Conservation (phyloP, 2,888 invertebrate genomes). For the Campoplex capitator region DNA sequence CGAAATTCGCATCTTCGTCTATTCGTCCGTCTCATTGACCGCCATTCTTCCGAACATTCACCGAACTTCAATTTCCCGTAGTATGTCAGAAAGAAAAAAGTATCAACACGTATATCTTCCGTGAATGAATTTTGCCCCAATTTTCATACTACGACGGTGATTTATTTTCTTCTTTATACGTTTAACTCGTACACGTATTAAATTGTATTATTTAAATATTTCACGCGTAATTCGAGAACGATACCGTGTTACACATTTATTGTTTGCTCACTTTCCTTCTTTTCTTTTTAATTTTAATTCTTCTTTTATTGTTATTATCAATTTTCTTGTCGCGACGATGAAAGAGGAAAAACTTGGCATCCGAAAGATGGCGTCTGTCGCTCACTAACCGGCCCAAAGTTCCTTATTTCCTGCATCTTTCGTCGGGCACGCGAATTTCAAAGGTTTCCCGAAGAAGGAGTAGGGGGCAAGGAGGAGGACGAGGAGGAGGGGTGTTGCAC, state of each 20-base stretch:
- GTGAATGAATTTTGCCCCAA: conserved; percentile 8
- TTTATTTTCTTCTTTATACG: conserved; percentile 7
- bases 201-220: conserved; percentile 2
- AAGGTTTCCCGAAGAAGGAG: conserved; percentile 37
- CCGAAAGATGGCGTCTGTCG: conserved; percentile 88
- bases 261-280: not conserved
- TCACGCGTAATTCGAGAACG: not conserved
- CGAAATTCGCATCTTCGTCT: conserved; percentile 1
- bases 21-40: conserved; percentile 7
- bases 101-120: not conserved
- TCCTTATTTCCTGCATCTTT: conserved; percentile 70
- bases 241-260: not conserved
- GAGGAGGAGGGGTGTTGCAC: conserved; percentile 45
- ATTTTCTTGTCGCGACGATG: conserved; percentile 68
- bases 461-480: conserved; percentile 9
- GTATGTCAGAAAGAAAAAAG: not conserved
- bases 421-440: conserved; percentile 53
- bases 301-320: conserved; percentile 13
- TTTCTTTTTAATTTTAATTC: not conserved
- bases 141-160: not conserved
- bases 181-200: not conserved
- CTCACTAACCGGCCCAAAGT: conserved; percentile 77
- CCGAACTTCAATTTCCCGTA: not conserved
- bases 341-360: conserved; percentile 83
- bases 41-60: not conserved